Evolutionary conservation across 2,888 invertebrate species (phyloP), one percentile per base, ranked within the genome.

Genomic region (Spisula subtruncata): DNA sequence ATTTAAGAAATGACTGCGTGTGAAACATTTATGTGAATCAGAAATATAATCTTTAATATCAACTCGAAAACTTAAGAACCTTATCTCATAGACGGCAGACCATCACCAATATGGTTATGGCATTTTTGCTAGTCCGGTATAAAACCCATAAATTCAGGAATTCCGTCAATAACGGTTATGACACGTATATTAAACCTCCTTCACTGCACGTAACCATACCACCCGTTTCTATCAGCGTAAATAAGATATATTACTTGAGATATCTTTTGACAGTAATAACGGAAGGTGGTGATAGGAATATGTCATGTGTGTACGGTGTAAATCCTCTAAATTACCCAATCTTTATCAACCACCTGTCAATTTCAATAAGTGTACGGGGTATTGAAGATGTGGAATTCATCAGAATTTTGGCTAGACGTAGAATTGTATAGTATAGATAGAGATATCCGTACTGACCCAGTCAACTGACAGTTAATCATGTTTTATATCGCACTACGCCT

Each of bases 261-360:
- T 66, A 66, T 66, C n/a, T 66, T 66, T 66, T 66, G 60, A 66
- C 60, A 66, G 60, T 66, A 66, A 66, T 66, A 66, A 66, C 25
- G 25, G 20, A 10, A 66, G 60, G 60, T 66, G 60, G 25, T 66
- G 60, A 66, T 66, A 66, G 60, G 60, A n/a, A 66, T 66, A 25
- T 66, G 60, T 66, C 60, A 66, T 12, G 60, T 66, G n/a, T 66
- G 25, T 25, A 66, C 8, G 60, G 6, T 25, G 60, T 66, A 25
- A 66, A 66, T 66, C 60, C 25, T 66, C 60, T 12, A 66, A 66
- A 25, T 66, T n/a, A 66, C 25, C 25, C 60, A 66, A 66, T 66
- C 6, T 25, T 66, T 66, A 66, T 66, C 60, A 66, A 66, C n/a
- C 25, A 25, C 60, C 25, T 25, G 60, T 66, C 60, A 66, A 25